Percentiles rank a stretch among this genome's conserved stretches.
These are phyloP conservation scores for Tigriopus californicus DNA, from an alignment of 2,888 invertebrate species.

Conservation along the genomic window DNA sequence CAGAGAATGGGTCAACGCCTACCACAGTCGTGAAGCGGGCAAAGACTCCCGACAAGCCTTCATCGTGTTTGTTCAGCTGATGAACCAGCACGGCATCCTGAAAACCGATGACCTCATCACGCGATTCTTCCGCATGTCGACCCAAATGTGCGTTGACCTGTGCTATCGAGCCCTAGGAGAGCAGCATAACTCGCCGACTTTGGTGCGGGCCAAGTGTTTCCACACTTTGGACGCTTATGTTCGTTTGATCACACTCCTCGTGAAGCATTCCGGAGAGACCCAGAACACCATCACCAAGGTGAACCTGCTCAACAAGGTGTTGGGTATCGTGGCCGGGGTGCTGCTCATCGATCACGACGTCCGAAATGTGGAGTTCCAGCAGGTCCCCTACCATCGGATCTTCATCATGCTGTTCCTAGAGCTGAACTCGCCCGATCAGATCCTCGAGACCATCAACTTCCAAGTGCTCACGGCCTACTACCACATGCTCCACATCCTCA, in stretches of 20 bases:
- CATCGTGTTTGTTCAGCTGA: constrained; percentile 74
- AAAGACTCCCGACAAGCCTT: constrained; percentile 78
- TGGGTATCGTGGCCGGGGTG: constrained; percentile 89
- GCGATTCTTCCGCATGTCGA: constrained; percentile 79
- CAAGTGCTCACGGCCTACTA: constrained; percentile 84
- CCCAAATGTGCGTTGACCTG: constrained; percentile 86
- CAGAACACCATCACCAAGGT: constrained; percentile 87
- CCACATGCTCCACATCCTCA: constrained; percentile 77
- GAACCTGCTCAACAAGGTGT: constrained; percentile 80
- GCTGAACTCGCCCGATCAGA: constrained; percentile 77
- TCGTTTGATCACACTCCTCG: constrained; percentile 75
- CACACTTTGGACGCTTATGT: constrained; percentile 88
- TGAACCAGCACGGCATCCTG: constrained; percentile 86
- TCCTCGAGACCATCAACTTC: constrained; percentile 82
- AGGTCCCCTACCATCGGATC: constrained; percentile 90
- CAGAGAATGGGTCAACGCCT: constrained; percentile 83
- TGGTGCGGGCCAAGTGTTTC: constrained; percentile 75
- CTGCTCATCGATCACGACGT: constrained; percentile 89
- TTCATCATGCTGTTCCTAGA: constrained; percentile 92
- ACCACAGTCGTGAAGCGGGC: constrained; percentile 52
- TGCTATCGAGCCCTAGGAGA: constrained; percentile 68
- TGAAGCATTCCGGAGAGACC: constrained; percentile 60
- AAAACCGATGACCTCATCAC: constrained; percentile 95
- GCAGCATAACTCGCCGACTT: constrained; percentile 32
- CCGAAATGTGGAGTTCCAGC: constrained; percentile 74